phyloP scores from a whole-genome alignment of 2,888 invertebrate species.

The Tenodera sinensis region DNA sequence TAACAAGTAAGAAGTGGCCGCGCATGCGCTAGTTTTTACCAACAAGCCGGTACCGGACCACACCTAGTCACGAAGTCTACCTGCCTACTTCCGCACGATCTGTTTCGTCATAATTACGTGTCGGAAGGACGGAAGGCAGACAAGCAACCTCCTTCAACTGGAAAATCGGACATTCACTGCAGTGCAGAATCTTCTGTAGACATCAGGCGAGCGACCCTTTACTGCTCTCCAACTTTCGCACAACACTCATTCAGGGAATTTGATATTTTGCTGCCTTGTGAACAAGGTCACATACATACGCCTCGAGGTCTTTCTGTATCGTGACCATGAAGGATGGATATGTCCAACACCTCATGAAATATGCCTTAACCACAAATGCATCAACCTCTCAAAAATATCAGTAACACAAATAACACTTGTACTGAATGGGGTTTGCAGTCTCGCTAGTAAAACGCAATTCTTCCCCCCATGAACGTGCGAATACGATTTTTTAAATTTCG shows the following conservation, averaged over 20 bases:
- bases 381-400: too few relatives aligned
- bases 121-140: neutral
- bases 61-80: neutral
- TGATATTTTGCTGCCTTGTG: neutral
- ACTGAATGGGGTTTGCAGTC: too few relatives aligned
- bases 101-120: neutral
- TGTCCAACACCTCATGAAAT: too few relatives aligned
- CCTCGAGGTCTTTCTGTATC: neutral
- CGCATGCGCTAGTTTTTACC: neutral
- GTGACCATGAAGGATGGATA: neutral
- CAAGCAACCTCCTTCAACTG: neutral
- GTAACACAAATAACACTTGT: too few relatives aligned
- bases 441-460: too few relatives aligned
- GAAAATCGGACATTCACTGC: neutral
- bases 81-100: neutral
- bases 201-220: neutral
- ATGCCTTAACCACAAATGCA: too few relatives aligned
- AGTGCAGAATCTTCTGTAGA: too few relatives aligned
- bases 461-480: too few relatives aligned
- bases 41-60: neutral
- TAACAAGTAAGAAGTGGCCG: too few relatives aligned
- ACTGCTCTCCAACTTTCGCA: neutral
- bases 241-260: neutral
- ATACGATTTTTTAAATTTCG: too few relatives aligned
- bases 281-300: neutral